phyloP scores from a whole-genome alignment of 1,140 invertebrate genomes.

The Bradysia coprophila region DNA sequence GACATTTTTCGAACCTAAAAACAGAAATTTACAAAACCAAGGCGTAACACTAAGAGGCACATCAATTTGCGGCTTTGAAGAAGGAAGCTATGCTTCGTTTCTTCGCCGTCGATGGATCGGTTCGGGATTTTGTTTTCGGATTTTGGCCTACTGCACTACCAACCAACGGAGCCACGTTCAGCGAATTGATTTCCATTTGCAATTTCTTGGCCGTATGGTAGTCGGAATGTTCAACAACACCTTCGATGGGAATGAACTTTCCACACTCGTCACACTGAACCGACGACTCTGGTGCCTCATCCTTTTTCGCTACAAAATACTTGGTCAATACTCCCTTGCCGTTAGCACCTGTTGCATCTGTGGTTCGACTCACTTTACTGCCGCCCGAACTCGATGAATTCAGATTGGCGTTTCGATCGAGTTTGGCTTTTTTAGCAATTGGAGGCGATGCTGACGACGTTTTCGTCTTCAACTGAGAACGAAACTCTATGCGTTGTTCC shows the following conservation, averaged over 20 bases:
- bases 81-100: background rate
- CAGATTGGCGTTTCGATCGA: conserved; percentile 15
- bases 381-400: conserved; percentile 4
- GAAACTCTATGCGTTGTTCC: conserved; percentile 23
- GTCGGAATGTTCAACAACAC: conserved; percentile 43
- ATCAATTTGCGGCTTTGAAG: too few relatives aligned
- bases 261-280: conserved; percentile 41
- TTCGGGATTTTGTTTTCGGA: background rate
- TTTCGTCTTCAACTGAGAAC: conserved; percentile 15
- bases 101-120: background rate
- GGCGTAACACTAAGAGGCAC: too few relatives aligned
- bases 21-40: too few relatives aligned
- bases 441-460: conserved; percentile 5
- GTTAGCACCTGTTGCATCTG: too few relatives aligned
- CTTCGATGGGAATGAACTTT: conserved; percentile 31
- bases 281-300: conserved; percentile 8
- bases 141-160: background rate
- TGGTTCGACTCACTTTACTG: too few relatives aligned
- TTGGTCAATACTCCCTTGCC: conserved; percentile 3
- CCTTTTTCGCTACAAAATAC: conserved; percentile 16
- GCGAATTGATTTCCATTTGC: conserved; percentile 11
- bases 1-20: too few relatives aligned
- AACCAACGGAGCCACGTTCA: background rate
- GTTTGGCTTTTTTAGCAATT: conserved; percentile 18
- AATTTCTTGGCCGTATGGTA: conserved; percentile 50